These are phyloP conservation scores for Thereva nobilitata DNA, from an alignment of 2,888 invertebrate genomes.

Conservation along the genomic window DNA sequence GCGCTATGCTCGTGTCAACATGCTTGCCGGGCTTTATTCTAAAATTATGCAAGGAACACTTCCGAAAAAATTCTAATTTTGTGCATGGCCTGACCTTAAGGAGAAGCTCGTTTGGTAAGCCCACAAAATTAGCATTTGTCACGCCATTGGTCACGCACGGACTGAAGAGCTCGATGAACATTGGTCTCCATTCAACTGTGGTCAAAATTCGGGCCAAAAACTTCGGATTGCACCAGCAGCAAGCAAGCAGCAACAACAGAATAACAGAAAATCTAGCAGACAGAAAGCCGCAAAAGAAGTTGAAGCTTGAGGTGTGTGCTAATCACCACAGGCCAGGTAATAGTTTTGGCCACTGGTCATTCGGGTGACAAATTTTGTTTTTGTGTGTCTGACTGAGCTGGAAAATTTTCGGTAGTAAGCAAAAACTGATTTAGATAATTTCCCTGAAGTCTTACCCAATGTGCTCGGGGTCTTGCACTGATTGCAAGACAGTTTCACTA, in stretches of 20 bases:
- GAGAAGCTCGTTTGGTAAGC: constrained; percentile 12
- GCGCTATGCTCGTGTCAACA: too few relatives aligned
- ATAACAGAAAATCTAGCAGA: background rate
- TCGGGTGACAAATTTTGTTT: constrained; percentile 13
- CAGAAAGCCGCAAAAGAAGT: constrained; percentile 6
- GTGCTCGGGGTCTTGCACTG: background rate
- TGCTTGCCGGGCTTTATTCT: constrained; percentile 3
- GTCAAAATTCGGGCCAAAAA: too few relatives aligned
- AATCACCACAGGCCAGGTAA: background rate
- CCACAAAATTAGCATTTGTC: constrained; percentile 13
- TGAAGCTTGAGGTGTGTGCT: background rate
- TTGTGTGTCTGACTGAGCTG: background rate
- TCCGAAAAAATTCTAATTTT: constrained; percentile 9
- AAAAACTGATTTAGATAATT: constrained; percentile 23
- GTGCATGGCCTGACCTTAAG: constrained; percentile 18
- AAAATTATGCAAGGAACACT: constrained; percentile 19
- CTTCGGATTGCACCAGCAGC: too few relatives aligned
- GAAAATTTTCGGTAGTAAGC: background rate
- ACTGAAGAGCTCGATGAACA: background rate
- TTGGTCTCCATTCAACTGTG: too few relatives aligned
- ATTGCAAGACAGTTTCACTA: background rate
- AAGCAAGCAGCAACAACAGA: too few relatives aligned
- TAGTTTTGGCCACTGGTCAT: constrained; percentile 14
- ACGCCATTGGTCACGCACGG: constrained; percentile 7
- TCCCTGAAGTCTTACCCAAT: constrained; percentile 22